Conservation (phyloP, 2,113 vertebrate genomes). For the Xenus cinereus region DNA sequence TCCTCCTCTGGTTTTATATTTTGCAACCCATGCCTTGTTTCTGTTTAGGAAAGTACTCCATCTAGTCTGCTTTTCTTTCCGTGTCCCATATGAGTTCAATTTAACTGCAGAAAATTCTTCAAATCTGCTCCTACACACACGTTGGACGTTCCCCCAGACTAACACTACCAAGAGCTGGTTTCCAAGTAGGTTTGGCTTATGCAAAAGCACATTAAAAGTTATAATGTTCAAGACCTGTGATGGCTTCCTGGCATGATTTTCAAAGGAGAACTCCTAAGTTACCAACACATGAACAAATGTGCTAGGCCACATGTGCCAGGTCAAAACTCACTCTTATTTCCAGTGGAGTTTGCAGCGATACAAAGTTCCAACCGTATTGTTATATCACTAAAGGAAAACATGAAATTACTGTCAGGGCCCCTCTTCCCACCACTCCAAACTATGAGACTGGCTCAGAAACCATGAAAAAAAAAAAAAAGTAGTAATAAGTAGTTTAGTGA, state of each 20-base stretch:
- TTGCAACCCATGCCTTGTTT: background rate
- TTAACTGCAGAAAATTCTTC: background rate
- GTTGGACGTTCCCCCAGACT: background rate
- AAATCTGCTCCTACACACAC: background rate
- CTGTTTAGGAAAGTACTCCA: background rate
- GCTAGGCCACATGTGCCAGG: background rate
- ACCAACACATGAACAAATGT: background rate
- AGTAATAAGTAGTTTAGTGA: background rate
- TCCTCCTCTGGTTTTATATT: background rate
- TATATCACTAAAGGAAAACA: background rate
- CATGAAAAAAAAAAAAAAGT: background rate
- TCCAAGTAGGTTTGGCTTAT: rapidly evolving
- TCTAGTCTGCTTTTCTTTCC: background rate
- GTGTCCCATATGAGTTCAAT: background rate
- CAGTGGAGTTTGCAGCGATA: background rate
- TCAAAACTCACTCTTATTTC: background rate
- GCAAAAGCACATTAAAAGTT: background rate
- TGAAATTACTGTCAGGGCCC: background rate
- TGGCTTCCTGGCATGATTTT: background rate
- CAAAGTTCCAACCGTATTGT: background rate
- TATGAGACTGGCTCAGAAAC: background rate
- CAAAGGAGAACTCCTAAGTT: rapidly evolving
- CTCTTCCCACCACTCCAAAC: background rate
- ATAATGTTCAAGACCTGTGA: background rate
- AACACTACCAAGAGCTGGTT: background rate